These are phyloP conservation scores for Hermetia illucens DNA, from an alignment of 1,140 invertebrate species.

Conservation along the genomic window DNA sequence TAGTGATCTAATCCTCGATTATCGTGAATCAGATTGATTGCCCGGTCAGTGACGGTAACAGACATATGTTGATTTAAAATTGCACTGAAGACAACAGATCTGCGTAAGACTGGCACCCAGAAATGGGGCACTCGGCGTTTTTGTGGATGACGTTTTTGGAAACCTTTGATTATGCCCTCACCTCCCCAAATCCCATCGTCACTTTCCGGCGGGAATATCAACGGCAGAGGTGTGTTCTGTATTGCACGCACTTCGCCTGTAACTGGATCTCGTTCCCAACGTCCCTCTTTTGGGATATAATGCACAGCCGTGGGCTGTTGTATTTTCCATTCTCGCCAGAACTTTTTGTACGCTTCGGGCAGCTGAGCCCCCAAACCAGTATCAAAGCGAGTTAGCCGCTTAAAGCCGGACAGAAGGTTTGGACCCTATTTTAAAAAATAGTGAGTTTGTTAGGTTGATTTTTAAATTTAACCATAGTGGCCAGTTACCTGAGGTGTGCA, in stretches of 20 bases:
- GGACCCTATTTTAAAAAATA: too few relatives aligned
- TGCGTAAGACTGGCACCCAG: conserved; percentile 70
- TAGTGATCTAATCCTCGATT: conserved; percentile 92
- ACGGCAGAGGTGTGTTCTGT: conserved; percentile 64
- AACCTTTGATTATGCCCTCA: conserved; percentile 87
- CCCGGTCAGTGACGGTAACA: conserved; percentile 64
- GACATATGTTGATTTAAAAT: conserved; percentile 77
- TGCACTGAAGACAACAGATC: conserved; percentile 82
- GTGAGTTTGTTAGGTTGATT: too few relatives aligned
- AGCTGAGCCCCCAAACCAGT: conserved; percentile 47
- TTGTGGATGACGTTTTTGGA: conserved; percentile 47
- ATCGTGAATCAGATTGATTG: conserved; percentile 73
- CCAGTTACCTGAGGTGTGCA: too few relatives aligned
- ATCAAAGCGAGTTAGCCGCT: conserved; percentile 37
- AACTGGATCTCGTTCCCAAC: conserved; percentile 56
- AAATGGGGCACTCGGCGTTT: conserved; percentile 56
- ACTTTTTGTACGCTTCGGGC: conserved; percentile 76
- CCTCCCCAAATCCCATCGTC: conserved; percentile 90
- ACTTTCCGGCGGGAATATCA: conserved; percentile 64
- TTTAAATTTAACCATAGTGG: too few relatives aligned
- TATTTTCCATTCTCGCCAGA: conserved; percentile 73
- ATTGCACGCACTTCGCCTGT: conserved; percentile 55
- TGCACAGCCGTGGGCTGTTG: conserved; percentile 66
- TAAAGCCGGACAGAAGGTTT: conserved; percentile 26
- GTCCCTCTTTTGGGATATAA: conserved; percentile 59